Percentiles rank a stretch among this genome's conserved stretches.
Conservation (phyloP, 2,888 invertebrate species). For the Sarcophaga rosellei region DNA sequence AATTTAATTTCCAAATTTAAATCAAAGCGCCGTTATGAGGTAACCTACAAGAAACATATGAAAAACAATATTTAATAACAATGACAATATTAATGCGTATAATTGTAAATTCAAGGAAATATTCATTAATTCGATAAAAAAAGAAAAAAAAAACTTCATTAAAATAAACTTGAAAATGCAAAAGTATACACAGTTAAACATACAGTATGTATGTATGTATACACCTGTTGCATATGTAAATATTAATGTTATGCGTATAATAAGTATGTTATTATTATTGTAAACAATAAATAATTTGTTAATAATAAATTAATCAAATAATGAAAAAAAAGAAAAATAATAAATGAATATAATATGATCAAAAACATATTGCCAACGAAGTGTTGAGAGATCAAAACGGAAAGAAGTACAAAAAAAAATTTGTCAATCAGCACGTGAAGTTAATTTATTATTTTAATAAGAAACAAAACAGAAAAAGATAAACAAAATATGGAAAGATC, state of each 20-base stretch:
- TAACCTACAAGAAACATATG: background rate
- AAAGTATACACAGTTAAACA: background rate
- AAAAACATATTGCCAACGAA: background rate
- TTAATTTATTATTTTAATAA: constrained; percentile 16
- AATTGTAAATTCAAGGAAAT: constrained; percentile 1
- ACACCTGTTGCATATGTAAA: background rate
- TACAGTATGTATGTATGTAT: background rate
- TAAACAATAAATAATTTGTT: constrained; percentile 23
- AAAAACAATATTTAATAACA: background rate
- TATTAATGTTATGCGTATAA: background rate
- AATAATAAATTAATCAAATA: constrained; percentile 18
- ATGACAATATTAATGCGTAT: background rate
- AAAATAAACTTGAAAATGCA: background rate
- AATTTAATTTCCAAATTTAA: background rate
- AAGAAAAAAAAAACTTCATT: background rate
- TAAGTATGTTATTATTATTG: constrained; percentile 6
- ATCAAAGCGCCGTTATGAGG: background rate
- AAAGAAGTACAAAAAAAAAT: background rate
- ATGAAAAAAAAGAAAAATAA: background rate
- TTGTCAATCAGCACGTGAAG: constrained; percentile 35
- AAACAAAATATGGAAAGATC: background rate
- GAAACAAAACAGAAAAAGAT: background rate
- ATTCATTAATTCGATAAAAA: background rate
- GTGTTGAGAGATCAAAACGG: background rate
- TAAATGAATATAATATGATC: background rate